These are phyloP conservation scores for Galleria mellonella DNA, from an alignment of 1,140 invertebrate species.

Conservation along the genomic window DNA sequence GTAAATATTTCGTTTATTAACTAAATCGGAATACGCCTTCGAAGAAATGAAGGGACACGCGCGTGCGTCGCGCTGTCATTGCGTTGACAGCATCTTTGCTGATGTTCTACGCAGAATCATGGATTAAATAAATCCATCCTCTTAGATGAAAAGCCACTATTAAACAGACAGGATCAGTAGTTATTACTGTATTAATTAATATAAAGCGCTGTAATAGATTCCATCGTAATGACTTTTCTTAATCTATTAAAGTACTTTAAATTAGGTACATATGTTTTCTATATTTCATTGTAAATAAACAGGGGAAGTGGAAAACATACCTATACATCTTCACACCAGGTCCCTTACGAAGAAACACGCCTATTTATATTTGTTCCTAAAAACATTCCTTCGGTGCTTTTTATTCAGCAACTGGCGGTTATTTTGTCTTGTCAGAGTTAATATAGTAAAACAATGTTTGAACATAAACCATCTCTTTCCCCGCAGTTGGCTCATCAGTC, in stretches of 20 bases:
- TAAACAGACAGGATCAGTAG: conserved; percentile 38
- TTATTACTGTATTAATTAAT: conserved; percentile 37
- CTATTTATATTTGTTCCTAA: background rate
- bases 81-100: conserved; percentile 16
- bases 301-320: too few relatives aligned
- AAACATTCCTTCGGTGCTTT: background rate
- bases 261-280: too few relatives aligned
- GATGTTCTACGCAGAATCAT: conserved; percentile 20
- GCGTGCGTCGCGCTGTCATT: conserved; percentile 38
- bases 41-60: conserved; percentile 33
- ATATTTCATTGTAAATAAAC: too few relatives aligned
- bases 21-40: too few relatives aligned
- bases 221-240: too few relatives aligned
- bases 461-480: conserved; percentile 63
- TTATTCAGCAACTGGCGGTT: background rate
- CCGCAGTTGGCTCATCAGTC: conserved; percentile 62
- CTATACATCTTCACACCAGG: too few relatives aligned
- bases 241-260: too few relatives aligned
- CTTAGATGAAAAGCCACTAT: conserved; percentile 59
- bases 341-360: too few relatives aligned
- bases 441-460: conserved; percentile 29
- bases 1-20: too few relatives aligned
- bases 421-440: conserved; percentile 17
- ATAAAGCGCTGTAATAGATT: too few relatives aligned
- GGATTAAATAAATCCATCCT: conserved; percentile 61